Base-by-base conservation (phyloP, 2,797 vertebrate genomes). In the Enteromius fasciolatus region DNA sequence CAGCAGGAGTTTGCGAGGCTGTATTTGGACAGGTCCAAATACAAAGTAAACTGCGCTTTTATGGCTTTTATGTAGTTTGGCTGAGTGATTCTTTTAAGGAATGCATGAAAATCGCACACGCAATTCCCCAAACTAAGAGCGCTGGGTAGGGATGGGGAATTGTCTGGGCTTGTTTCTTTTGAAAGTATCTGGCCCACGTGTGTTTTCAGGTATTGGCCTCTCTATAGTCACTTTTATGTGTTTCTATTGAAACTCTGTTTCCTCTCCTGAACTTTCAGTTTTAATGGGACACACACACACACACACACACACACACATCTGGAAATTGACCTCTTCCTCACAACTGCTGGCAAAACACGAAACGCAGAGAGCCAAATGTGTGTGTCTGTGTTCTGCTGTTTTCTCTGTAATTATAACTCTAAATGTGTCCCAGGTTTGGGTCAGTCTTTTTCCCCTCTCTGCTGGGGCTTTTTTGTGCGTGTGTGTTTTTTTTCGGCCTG, bases 391-490 rank as follows among this genome's bases (percentile, higher is more conserved):
- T 69, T 64, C 54, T 61, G 77, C 36, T 70, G 88, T 46, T 73
- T 69, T 82, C 73, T 69, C 73, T 82, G 81, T 82, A 82, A 76
- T 82, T 82, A 68, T 92, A 91, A 92, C 90, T 92, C 93, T 94
- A 92, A 93, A 91, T 88, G 83, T 82, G 87, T 92, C 66, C 20
- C 74, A 66, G 67, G 17, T 31, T 73, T 61, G 10, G 28, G 48
- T 83, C 72, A 44, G 59, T 74, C 59, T 77, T 64, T 76, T 52
- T 15, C 23, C 61, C 23, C n/a, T 80, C 78, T 59, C 67, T 4
- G 25, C 52, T 11, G 31, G 39, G 31, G 28, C 36, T 68, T 44
- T 41, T 41, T 39, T 39, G 36, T 39, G 28, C 4, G 31, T 31
- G 31, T 10, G 7, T 11, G 2, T 44, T 46, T 44, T 46, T 81